phyloP scores from a whole-genome alignment of 2,888 invertebrate genomes.

The Eudasyphora cyanicolor region DNA sequence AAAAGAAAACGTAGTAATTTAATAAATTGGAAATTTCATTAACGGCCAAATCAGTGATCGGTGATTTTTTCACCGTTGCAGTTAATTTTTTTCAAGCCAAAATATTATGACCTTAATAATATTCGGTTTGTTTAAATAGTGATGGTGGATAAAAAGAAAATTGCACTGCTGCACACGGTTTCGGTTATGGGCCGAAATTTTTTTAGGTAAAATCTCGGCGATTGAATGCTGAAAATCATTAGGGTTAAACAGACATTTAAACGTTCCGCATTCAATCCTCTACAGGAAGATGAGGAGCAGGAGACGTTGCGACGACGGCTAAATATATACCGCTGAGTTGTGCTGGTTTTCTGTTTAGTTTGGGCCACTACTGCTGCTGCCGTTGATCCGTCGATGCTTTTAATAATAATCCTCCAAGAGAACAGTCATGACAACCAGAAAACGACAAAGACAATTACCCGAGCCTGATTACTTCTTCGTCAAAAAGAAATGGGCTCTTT shows the following conservation, averaged over 20 bases:
- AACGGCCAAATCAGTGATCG: slow-evolving; percentile 43
- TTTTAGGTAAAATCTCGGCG: not conserved
- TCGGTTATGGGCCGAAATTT: not conserved
- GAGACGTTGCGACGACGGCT: not conserved
- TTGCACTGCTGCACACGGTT: slow-evolving; percentile 19
- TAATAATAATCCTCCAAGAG: slow-evolving; percentile 49
- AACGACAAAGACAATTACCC: slow-evolving; percentile 51
- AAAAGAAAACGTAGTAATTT: slow-evolving; percentile 50
- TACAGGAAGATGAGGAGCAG: no score
- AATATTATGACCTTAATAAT: slow-evolving; percentile 64
- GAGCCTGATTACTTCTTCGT: slow-evolving; percentile 53
- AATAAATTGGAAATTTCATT: slow-evolving; percentile 64
- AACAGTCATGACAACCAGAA: not conserved
- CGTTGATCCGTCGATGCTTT: slow-evolving; percentile 34
- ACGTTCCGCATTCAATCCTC: not conserved
- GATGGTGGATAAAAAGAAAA: slow-evolving; percentile 50
- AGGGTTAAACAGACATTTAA: slow-evolving; percentile 40
- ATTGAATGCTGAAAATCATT: slow-evolving; percentile 21
- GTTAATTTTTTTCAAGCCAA: slow-evolving; percentile 61
- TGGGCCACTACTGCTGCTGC: not conserved
- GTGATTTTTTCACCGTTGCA: not conserved
- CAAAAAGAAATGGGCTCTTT: not conserved
- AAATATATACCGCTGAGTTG: slow-evolving; percentile 41
- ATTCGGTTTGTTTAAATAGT: slow-evolving; percentile 57
- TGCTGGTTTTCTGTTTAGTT: not conserved